Base-by-base conservation (phyloP, 2,113 vertebrate species). In the Chamaetylas fuelleborni region DNA sequence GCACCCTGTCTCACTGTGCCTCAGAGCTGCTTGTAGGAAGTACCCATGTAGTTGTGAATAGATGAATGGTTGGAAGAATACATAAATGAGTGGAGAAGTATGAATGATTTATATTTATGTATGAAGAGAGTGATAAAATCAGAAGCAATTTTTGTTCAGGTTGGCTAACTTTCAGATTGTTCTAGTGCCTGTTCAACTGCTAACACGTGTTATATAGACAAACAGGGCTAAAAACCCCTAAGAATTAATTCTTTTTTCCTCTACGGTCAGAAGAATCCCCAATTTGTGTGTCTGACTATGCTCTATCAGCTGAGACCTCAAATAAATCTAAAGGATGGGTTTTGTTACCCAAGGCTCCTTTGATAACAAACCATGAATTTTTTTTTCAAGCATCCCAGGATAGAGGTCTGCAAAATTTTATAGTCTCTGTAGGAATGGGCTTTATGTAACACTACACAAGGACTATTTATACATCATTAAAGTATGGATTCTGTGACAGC, bases 201-300 rank as follows among this genome's bases (percentile, higher is more conserved):
- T 81, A 66, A 36, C 11, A 78, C 10, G 19, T 74, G 36, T 43
- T 74, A 58, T 3, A 43, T 5, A 48, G 34, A 81, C 16, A 83
- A 69, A 43, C 6, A 82, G 57, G 5, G 6, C 5, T 56, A 36
- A 77, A 74, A 77, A 11, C 2, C 38, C 6, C 51, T 16, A 50
- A 88, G 74, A 80, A 43, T 70, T 34, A 7, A 1, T 34, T 10
- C 2, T 66, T 25, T 51, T 69, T 23, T 42, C 62, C 7, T 81
- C 22, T 74, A 29, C 13, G 48, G 36, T 3, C 13, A 56, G 38
- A 89, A 84, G 64, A 73, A 58, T 38, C 8, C 15, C 10, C 9
- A 23, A 12, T 62, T 36, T 1, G 0, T 66, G 18, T n/a, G 11
- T n/a, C 34, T 57, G 45, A 72, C 8, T 42, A 7, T n/a, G 11